Base-by-base conservation (phyloP, 1,140 invertebrate species). In the Notospermus geniculatus region DNA sequence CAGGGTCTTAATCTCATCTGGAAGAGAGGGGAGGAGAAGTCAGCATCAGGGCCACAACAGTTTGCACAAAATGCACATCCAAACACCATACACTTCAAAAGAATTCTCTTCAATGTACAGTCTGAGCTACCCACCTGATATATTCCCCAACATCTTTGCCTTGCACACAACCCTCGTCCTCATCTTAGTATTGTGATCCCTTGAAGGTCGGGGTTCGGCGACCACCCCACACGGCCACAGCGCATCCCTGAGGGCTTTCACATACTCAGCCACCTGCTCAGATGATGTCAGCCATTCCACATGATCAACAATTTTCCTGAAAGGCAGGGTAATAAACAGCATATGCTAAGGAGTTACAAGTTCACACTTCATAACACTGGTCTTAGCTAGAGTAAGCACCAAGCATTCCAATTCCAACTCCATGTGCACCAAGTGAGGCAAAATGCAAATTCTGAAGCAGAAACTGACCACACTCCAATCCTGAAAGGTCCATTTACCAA, bases 201-300 rank as follows among this genome's bases (percentile, higher is more conserved):
- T 83, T 17, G 85, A 84, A 13, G 86, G 83, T 67, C 82, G 83
- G 41, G 83, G 83, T 63, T 87, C 85, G 46, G 86, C 87, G 66
- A 85, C 82, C 0, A 86, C 75, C 22, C 89, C 90, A 70, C 88
- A 87, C 17, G 90, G 90, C 90, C 91, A 93, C 68, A 90, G 87
- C 22, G 88, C 86, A 70, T 91, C 87, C 68, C 89, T 92, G 73
- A 96, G 90, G 57, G 88, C 83, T 76, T 88, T 87, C 60, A 97
- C 84, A 82, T 94, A 95, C 68, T 91, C 90, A 2, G 92, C 90
- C 60, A 96, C 89, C 78, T 93, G 92, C 61, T 91, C 88, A 25
- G 93, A 91, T 70, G 91, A 92, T 0, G 93, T 95, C 66, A 94
- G 82, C 63, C 87, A 87, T n/a, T 91, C 89, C 5, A 97, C 93